phyloP scores from a whole-genome alignment of 1,140 invertebrate genomes.

The Brachionus sp. region DNA sequence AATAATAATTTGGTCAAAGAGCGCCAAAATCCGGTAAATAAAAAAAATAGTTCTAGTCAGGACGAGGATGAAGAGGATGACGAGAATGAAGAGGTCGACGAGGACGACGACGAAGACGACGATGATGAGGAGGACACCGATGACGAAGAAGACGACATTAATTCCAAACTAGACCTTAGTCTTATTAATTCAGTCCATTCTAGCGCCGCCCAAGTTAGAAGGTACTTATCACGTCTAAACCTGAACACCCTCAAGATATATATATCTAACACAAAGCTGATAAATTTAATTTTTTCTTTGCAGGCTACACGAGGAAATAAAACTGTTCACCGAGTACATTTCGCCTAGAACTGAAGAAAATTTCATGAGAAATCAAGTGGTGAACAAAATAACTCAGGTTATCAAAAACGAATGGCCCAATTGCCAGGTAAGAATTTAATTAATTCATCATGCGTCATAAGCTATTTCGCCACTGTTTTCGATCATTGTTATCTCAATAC shows the following conservation, averaged over 20 bases:
- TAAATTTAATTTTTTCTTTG: conserved; percentile 1
- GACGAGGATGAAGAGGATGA: neutral
- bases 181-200: conserved; percentile 32
- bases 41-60: neutral
- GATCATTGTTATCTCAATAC: neutral
- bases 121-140: neutral
- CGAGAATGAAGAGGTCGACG: neutral
- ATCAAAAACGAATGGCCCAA: conserved; percentile 42
- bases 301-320: conserved; percentile 44
- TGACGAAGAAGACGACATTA: neutral
- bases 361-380: conserved; percentile 44
- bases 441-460: neutral
- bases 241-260: neutral
- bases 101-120: neutral
- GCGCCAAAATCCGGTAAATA: neutral
- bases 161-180: conserved; percentile 30
- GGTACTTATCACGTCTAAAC: neutral
- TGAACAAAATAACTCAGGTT: conserved; percentile 42
- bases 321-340: conserved; percentile 23
- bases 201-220: conserved; percentile 44
- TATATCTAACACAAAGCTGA: neutral
- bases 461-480: neutral
- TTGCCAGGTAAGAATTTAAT: neutral
- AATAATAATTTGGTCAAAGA: neutral
- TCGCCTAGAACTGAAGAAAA: neutral